Base-by-base conservation (phyloP, 2,113 vertebrate species). In the Syngnathoides biaculeatus region DNA sequence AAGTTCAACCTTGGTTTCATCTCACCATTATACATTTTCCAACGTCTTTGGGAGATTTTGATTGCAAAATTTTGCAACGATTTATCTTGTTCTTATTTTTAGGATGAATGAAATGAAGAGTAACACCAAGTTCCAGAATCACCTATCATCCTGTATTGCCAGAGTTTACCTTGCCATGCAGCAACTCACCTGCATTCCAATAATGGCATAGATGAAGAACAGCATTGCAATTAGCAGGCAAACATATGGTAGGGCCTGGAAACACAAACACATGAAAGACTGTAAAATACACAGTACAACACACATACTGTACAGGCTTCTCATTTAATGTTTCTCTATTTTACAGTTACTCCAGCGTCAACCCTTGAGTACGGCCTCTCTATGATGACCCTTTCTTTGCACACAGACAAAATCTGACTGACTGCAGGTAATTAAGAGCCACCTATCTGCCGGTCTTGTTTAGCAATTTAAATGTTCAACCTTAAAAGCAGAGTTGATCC, bases 201-300 rank as follows among this genome's bases (percentile, higher is more conserved):
- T 96, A 84, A 99, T 97, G 91, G 96, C 96, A 0, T 98, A 99
- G 91, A 99, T 99, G 91, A 99, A 98, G 90, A 99, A 98, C 62
- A 98, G 91, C 97, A 98, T 98, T 72, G 97, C 96, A 39, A 98
- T 98, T 75, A 98, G 95, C 57, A 98, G 94, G 80, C 95, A 98
- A 83, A 98, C 96, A 0, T 98, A 98, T 1, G 97, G 97, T 86
- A 98, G 89, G 5, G 97, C 96, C 95, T 98, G 89, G 61, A 75
- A 71, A 64, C 19, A 57, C 68, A 75, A 63, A 74, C 17, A 67
- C 4, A 84, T 9, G 52, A 15, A 65, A n/a, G 6, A 17, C 7
- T 13, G 24, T 13, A 67, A 52, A 9, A 56, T 20, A 8, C 8
- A 53, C 8, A 27, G 19, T 30, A 12, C 57, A 64, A 2, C 15